phyloP scores from a whole-genome alignment of 1,140 invertebrate species.

The Euglossa dilemma region DNA sequence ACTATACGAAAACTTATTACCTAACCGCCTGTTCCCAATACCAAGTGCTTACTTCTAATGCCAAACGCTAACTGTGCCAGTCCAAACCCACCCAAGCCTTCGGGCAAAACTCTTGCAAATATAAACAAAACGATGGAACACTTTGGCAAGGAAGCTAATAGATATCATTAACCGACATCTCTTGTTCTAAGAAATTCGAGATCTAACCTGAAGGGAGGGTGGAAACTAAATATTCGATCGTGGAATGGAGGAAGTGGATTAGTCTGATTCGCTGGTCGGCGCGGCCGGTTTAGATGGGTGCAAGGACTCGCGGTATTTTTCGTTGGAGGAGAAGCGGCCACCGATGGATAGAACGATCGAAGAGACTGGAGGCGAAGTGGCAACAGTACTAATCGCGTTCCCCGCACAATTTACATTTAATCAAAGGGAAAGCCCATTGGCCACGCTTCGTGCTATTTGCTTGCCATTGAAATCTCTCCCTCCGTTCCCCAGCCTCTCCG shows the following conservation, averaged over 20 bases:
- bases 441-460: conserved; percentile 79
- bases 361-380: conserved; percentile 70
- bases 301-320: neutral
- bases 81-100: too few relatives aligned
- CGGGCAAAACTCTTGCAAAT: too few relatives aligned
- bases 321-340: conserved; percentile 32
- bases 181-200: too few relatives aligned
- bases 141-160: too few relatives aligned
- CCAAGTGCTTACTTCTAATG: too few relatives aligned
- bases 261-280: conserved; percentile 36
- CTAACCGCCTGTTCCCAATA: too few relatives aligned
- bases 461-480: conserved; percentile 80
- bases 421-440: conserved; percentile 81
- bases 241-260: neutral
- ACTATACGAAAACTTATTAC: too few relatives aligned
- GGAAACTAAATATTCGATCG: neutral
- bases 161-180: too few relatives aligned
- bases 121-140: too few relatives aligned
- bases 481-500: neutral
- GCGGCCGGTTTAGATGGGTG: conserved; percentile 10
- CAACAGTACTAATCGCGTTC: conserved; percentile 79
- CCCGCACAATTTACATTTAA: conserved; percentile 82
- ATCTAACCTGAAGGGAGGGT: neutral
- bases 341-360: conserved; percentile 68
- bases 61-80: too few relatives aligned